Evolutionary conservation across 2,888 invertebrate genomes (phyloP).

Genomic region (Campaea margaritaria): DNA sequence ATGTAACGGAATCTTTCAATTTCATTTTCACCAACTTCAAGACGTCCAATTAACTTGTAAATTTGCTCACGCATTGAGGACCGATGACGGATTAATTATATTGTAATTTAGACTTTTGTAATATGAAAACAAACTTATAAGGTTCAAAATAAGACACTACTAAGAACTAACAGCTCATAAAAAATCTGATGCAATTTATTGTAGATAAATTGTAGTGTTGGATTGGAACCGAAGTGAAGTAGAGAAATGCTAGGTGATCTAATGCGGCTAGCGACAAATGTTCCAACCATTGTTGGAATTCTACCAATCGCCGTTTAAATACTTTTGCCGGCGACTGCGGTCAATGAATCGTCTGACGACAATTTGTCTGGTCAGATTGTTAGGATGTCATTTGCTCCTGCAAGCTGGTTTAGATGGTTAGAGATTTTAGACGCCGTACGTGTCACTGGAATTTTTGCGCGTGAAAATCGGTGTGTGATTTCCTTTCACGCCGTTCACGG

Average conservation of each 20-base stretch:
- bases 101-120: too few species aligned
- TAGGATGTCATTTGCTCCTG: constrained; percentile 16
- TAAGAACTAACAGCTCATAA: too few species aligned
- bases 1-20: too few species aligned
- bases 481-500: not conserved
- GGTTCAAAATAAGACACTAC: too few species aligned
- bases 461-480: not conserved
- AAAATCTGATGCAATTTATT: too few species aligned
- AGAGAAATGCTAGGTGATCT: constrained; percentile 12
- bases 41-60: too few species aligned
- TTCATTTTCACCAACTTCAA: too few species aligned
- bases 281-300: constrained; percentile 43
- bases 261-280: constrained; percentile 31
- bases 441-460: not conserved
- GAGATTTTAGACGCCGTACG: not conserved
- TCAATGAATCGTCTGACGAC: constrained; percentile 44
- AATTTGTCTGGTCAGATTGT: constrained; percentile 41
- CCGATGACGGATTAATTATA: too few species aligned
- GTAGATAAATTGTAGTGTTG: not conserved
- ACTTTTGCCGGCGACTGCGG: constrained; percentile 43
- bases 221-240: not conserved
- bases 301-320: constrained; percentile 51
- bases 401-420: not conserved
- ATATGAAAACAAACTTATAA: too few species aligned
- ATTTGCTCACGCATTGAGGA: too few species aligned